Evolutionary conservation across 2,113 vertebrate genomes (phyloP), one percentile per base, ranked within the genome.

Genomic region (Copsychus sechellarum): DNA sequence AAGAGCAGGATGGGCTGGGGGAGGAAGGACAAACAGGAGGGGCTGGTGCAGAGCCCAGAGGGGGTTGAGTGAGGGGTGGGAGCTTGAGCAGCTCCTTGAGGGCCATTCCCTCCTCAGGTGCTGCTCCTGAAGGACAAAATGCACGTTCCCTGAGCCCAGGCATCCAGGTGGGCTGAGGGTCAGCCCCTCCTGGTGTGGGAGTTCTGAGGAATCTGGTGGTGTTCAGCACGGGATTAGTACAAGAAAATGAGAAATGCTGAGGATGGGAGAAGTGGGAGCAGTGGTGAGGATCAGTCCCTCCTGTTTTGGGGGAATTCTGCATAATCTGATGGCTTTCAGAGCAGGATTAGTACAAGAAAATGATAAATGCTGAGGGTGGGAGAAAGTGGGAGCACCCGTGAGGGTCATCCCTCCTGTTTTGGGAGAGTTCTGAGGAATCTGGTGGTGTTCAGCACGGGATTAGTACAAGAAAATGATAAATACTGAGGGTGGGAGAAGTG

Each of bases 271-370:
- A 48, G 18, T 21, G 67, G 14, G 34, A 51, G 1, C 67, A 21
- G 2, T 1, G 1, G 23, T 18, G 10, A 0, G 12, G 21, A 16
- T 29, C 17, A 2, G 5, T 13, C 8, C 4, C 4, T 2, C 0
- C 0, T 7, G 14, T 8, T 5, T 51, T 19, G 22, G 28, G 19
- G 7, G 54, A 28, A 40, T 45, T 45, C 8, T 34, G 60, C 21
- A 40, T 19, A 36, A 19, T 9, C 8, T 16, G 50, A 7, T 24
- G 24, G 33, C 7, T 22, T 8, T 12, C 5, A 28, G 14, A 17
- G 25, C 38, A 10, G 14, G 14, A 12, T 36, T 15, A 5, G 24
- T 36, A 1, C 14, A 43, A 43, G 1, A 53, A 31, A 13, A 31
- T 5, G 20, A 11, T 29, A 29, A 29, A 53, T 53, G 3, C 26